Conservation (phyloP, 2,888 invertebrate species). For the Digitonthophagus gazella region DNA sequence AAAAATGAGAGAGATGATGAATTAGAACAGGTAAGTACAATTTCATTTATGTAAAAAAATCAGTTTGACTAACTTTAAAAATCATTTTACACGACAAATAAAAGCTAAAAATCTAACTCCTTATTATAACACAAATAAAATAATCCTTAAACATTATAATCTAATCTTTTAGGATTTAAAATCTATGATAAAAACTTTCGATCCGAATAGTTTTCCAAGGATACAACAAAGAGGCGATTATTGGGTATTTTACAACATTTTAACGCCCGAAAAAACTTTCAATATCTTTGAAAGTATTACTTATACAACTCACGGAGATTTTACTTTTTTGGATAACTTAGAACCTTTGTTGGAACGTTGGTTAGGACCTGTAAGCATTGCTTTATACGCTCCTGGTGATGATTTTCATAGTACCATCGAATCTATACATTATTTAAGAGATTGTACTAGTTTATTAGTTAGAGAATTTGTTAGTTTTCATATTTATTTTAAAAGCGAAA, state of each 20-base stretch:
- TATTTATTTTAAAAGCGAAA: conserved; percentile 80
- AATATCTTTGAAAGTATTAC: conserved; percentile 82
- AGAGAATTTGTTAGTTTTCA: conserved; percentile 82
- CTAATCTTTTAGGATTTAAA: no score
- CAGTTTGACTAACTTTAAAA: no score
- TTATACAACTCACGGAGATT: conserved; percentile 88
- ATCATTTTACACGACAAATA: no score
- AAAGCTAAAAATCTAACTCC: no score
- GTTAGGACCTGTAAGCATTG: conserved; percentile 83
- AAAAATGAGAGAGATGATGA: no score
- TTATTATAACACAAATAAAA: no score
- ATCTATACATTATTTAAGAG: conserved; percentile 76
- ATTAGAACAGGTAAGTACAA: no score
- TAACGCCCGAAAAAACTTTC: conserved; percentile 63
- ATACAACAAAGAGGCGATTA: conserved; percentile 50
- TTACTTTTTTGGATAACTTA: conserved; percentile 85
- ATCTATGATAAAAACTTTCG: no score
- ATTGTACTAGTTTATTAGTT: conserved; percentile 71
- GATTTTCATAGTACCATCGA: conserved; percentile 76
- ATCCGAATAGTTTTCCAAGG: no score
- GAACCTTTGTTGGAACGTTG: conserved; percentile 79
- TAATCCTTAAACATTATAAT: no score
- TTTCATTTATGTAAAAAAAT: no score
- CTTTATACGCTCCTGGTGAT: conserved; percentile 80
- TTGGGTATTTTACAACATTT: conserved; percentile 86